These are phyloP conservation scores for Cactoblastis cactorum DNA, from an alignment of 2,888 invertebrate species.

Conservation along the genomic window DNA sequence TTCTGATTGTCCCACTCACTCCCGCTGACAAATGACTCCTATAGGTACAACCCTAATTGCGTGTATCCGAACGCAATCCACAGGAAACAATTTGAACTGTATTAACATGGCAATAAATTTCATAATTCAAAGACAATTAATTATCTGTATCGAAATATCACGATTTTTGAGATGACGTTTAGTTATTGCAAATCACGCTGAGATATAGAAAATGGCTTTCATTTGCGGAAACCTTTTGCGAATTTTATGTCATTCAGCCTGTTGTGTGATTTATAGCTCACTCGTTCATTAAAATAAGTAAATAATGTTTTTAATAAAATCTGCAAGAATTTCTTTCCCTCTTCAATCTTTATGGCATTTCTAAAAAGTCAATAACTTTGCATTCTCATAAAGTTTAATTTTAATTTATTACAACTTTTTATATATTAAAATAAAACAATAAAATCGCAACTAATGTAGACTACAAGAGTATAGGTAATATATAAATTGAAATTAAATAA, in stretches of 20 bases:
- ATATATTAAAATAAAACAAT: too few relatives aligned
- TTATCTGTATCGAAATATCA: background rate
- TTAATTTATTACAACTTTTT: too few relatives aligned
- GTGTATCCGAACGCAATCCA: slow-evolving; percentile 16
- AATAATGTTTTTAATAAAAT: too few relatives aligned
- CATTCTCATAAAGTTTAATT: too few relatives aligned
- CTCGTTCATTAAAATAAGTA: too few relatives aligned
- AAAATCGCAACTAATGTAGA: too few relatives aligned
- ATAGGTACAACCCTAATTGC: slow-evolving; percentile 47
- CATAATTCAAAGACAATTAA: background rate
- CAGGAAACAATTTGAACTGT: background rate
- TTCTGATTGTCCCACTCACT: slow-evolving; percentile 54
- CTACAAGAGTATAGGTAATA: too few relatives aligned
- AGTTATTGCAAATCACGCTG: slow-evolving; percentile 11
- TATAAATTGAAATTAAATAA: background rate
- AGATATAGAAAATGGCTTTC: background rate
- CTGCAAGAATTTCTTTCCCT: too few relatives aligned
- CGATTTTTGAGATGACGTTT: background rate
- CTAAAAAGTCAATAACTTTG: too few relatives aligned
- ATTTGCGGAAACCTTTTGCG: background rate
- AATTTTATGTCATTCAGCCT: too few relatives aligned
- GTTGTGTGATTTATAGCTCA: too few relatives aligned
- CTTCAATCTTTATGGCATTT: too few relatives aligned
- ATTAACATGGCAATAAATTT: background rate
- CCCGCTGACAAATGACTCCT: slow-evolving; percentile 38